phyloP scores from a whole-genome alignment of 53 echinoderm and acorn worm species.

The Holothuria leucospilota region DNA sequence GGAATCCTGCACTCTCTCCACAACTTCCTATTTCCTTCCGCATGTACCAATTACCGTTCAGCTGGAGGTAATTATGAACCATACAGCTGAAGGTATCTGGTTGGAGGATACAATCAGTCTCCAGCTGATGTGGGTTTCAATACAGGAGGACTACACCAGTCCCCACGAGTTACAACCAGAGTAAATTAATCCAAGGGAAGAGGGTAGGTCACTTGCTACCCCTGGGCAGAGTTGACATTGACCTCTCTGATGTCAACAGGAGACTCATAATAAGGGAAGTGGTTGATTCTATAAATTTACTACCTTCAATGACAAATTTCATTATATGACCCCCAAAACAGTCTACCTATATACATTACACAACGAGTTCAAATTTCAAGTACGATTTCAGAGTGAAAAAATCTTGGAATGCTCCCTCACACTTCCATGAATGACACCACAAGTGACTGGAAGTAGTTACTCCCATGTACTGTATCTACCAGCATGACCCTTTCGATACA shows the following conservation, averaged over 20 bases:
- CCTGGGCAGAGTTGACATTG: slow-evolving; percentile 7
- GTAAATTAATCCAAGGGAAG: slow-evolving; percentile 18
- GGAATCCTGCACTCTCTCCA: neutral
- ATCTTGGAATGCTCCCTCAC: no score
- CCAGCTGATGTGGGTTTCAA: slow-evolving; percentile 12
- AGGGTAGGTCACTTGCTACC: neutral
- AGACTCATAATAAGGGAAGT: neutral
- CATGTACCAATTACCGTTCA: neutral
- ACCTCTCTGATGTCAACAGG: slow-evolving; percentile 4
- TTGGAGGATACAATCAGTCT: slow-evolving; percentile 5
- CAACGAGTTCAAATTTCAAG: no score
- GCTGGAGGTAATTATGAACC: slow-evolving; percentile 12
- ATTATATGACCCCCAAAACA: no score
- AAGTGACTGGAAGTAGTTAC: no score
- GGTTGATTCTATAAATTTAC: no score
- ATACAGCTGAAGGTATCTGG: slow-evolving; percentile 10
- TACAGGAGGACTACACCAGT: neutral
- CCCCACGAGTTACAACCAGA: neutral
- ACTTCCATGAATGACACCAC: no score
- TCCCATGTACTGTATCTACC: no score
- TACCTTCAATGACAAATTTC: no score
- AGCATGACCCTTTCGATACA: no score
- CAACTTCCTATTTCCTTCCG: slow-evolving; percentile 16
- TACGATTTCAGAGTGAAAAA: no score
- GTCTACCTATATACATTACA: no score